phyloP scores from a whole-genome alignment of 2,888 invertebrate species.

The Caenorhabditis imperialis region DNA sequence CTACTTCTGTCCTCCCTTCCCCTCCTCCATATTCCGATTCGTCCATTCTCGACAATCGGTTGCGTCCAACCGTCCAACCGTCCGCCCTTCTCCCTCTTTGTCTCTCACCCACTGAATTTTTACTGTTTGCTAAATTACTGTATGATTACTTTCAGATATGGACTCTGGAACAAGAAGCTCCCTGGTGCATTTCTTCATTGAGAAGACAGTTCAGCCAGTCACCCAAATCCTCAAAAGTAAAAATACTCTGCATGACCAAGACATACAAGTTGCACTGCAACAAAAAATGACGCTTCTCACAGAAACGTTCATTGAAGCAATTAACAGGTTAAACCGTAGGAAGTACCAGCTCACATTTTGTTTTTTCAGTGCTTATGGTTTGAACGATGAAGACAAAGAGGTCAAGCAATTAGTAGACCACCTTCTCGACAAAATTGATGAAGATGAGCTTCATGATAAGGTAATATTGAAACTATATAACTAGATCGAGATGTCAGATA shows the following conservation, averaged over 20 bases:
- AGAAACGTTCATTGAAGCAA: constrained; percentile 17
- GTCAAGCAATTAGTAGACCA: not conserved
- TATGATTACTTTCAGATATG: constrained; percentile 9
- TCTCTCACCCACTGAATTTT: not conserved
- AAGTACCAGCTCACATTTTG: not conserved
- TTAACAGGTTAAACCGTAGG: constrained; percentile 17
- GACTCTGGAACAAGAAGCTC: not conserved
- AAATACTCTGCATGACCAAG: not conserved
- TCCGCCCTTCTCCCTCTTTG: not conserved
- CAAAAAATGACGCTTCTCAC: constrained; percentile 4
- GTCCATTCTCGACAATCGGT: constrained; percentile 19
- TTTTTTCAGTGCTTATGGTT: not conserved
- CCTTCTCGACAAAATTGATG: not conserved
- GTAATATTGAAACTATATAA: no score
- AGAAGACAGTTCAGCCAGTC: constrained; percentile 22
- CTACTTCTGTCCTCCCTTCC: constrained; percentile 40
- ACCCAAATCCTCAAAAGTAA: constrained; percentile 1
- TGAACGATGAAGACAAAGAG: not conserved
- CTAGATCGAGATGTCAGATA: no score
- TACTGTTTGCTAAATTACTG: not conserved
- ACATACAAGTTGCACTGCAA: not conserved
- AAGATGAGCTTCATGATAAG: no score
- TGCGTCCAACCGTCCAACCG: not conserved
- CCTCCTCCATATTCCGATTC: constrained; percentile 20
- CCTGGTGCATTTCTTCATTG: constrained; percentile 20